Evolutionary conservation across 2,888 invertebrate genomes (phyloP), one percentile per base, ranked within the genome.

Genomic region (Dynastes tityus): DNA sequence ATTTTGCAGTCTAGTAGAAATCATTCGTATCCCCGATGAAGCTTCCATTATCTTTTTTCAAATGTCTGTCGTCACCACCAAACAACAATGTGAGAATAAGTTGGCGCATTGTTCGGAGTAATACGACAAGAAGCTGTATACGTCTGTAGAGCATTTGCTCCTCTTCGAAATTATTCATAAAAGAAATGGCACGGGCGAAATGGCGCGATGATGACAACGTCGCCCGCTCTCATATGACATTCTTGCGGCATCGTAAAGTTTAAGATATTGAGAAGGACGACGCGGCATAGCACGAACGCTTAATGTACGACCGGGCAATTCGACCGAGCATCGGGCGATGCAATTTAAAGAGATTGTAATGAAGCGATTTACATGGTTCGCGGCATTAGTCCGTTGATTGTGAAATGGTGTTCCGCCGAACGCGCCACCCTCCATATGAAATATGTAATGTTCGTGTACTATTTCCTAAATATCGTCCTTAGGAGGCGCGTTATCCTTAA

Each of bases 241-340:
- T 88, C 88, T 86, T 86, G 86, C 82, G 87, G 83, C 86, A 86
- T 88, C 88, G 86, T 88, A 88, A 88, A 88, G 85, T 87, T 85
- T 83, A 86, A 85, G 86, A 86, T 87, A 87, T 87, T 88, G 84
- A 86, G 85, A 86, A 51, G 84, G 83, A 82, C 84, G 85, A 86
- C 86, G 86, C 84, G 83, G 81, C 81, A 80, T 80, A 82, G 85
- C 84, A 80, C 78, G 78, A 78, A 80, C 80, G 58, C 77, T 82
- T 82, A 82, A 82, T 81, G 82, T 79, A 82, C 80, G 82, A 80
- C 80, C 79, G 55, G 75, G 80, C 81, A 80, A 82, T 83, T 80
- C 81, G 77, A 64, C 32, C 67, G 67, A 80, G 79, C 80, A 82
- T 79, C 82, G 75, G 76, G 78, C 45, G 78, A 68, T 58, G 83